phyloP scores from a whole-genome alignment of 2,797 vertebrate species.

The Betta splendens region DNA sequence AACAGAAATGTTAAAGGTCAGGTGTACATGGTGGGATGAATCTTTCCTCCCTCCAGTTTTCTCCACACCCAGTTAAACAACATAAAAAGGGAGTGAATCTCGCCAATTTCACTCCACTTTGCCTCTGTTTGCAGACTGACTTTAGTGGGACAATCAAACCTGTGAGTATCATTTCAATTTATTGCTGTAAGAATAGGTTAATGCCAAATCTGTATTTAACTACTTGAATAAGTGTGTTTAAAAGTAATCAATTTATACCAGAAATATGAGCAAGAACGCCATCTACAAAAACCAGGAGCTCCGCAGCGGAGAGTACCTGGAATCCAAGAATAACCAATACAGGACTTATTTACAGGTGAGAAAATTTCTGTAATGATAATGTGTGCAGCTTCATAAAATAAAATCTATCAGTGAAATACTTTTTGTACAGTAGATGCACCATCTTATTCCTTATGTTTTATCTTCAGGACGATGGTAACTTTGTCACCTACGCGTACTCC shows the following conservation, averaged over 20 bases:
- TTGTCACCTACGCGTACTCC: constrained; percentile 58
- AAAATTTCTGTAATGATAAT: not conserved
- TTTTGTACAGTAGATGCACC: too few species aligned
- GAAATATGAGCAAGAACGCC: constrained; percentile 57
- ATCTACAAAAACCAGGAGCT: constrained; percentile 51
- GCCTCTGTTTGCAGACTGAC: constrained; percentile 3
- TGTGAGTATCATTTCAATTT: too few species aligned
- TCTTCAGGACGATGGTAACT: constrained; percentile 54
- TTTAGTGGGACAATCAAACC: not conserved
- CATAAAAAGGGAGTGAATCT: constrained; percentile 2
- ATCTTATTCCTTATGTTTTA: too few species aligned
- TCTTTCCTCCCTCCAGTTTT: too few species aligned
- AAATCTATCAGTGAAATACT: not conserved
- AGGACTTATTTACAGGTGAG: constrained; percentile 56
- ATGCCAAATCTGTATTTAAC: too few species aligned
- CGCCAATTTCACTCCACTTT: not conserved
- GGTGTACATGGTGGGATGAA: too few species aligned
- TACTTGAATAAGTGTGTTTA: not conserved
- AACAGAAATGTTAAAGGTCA: too few species aligned
- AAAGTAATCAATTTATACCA: constrained; percentile 18
- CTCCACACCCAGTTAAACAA: not conserved
- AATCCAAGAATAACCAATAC: constrained; percentile 43
- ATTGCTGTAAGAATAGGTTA: too few species aligned
- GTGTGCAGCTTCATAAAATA: too few species aligned
- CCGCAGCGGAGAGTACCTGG: constrained; percentile 33